Percentiles rank a stretch among this genome's conserved stretches.
Conservation (phyloP, 64 coral and sea anemone species). For the Astreopora myriophthalma region DNA sequence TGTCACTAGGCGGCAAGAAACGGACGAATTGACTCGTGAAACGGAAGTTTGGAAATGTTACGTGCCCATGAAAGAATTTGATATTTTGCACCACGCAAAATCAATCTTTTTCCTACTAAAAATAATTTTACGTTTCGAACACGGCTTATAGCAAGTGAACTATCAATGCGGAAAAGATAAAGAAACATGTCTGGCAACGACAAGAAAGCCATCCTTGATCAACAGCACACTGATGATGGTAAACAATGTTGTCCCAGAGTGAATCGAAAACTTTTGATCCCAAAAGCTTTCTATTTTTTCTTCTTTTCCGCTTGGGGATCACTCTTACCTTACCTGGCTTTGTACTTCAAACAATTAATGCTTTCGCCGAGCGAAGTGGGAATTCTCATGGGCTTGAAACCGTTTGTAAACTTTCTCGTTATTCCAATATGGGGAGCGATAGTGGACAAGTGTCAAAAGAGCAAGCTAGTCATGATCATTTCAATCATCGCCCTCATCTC, state of each 20-base stretch:
- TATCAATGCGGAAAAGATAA: neutral
- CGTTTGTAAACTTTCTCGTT: constrained; percentile 99
- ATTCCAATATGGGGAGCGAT: constrained; percentile 99
- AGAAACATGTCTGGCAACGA: constrained; percentile 51
- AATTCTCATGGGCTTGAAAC: constrained; percentile 97
- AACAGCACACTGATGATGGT: neutral
- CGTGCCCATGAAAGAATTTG: constrained; percentile 25
- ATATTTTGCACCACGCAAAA: neutral
- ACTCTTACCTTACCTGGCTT: constrained; percentile 87
- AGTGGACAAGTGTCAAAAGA: constrained; percentile 97
- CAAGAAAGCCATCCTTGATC: constrained; percentile 70
- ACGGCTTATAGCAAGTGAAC: neutral
- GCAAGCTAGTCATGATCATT: constrained; percentile 86
- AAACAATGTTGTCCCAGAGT: constrained; percentile 90
- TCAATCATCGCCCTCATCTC: constrained; percentile 93
- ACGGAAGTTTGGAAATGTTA: constrained; percentile 13
- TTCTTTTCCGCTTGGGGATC: constrained; percentile 99
- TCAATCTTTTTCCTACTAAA: neutral
- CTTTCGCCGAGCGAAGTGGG: constrained; percentile 97
- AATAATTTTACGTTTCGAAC: neutral
- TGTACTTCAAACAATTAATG: constrained; percentile 98
- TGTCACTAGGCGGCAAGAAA: constrained; percentile 29
- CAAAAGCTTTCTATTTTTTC: constrained; percentile 97
- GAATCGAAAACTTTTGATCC: constrained; percentile 92
- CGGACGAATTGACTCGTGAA: constrained; percentile 10